A percentile compares a stretch with the other conserved stretches of the same genome.
These are phyloP conservation scores for Suricata suricatta DNA, from an alignment of 2,113 vertebrate genomes.

Conservation along the genomic window DNA sequence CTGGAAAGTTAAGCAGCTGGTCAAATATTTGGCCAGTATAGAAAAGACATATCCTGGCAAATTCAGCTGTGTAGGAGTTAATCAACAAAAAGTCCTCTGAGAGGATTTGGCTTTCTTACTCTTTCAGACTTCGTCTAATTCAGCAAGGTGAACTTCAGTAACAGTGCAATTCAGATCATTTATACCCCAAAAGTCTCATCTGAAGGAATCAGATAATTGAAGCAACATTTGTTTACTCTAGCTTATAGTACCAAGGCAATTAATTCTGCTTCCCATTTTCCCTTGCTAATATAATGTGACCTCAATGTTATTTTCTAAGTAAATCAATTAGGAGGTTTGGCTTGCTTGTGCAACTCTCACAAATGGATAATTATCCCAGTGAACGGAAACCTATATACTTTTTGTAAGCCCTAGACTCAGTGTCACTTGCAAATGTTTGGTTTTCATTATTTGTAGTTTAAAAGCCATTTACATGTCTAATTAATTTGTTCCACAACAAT, in stretches of 20 bases:
- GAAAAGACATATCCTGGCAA: not conserved
- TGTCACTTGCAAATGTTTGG: constrained; percentile 52
- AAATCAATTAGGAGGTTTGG: constrained; percentile 43
- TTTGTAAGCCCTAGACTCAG: not conserved
- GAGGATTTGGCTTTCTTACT: constrained; percentile 11
- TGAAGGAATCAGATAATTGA: constrained; percentile 59
- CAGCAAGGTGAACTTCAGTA: not conserved
- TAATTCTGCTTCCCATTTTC: constrained; percentile 62
- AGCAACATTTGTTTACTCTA: constrained; percentile 53
- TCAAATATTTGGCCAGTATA: not conserved
- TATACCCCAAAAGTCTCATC: not conserved
- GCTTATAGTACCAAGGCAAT: constrained; percentile 34
- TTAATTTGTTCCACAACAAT: constrained; percentile 33
- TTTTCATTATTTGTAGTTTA: constrained; percentile 39
- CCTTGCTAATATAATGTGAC: constrained; percentile 55
- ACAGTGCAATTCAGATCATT: not conserved
- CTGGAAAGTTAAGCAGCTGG: not conserved
- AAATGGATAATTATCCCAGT: constrained; percentile 17
- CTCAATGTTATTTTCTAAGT: constrained; percentile 53
- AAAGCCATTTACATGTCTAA: constrained; percentile 50
- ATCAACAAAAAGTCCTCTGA: not conserved
- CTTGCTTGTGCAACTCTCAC: constrained; percentile 14
- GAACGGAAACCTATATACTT: constrained; percentile 13
- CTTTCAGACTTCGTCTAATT: not conserved
- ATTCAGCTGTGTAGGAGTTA: not conserved